Evolutionary conservation across 2,888 invertebrate species (phyloP).

Genomic region (Phengaris alcon): DNA sequence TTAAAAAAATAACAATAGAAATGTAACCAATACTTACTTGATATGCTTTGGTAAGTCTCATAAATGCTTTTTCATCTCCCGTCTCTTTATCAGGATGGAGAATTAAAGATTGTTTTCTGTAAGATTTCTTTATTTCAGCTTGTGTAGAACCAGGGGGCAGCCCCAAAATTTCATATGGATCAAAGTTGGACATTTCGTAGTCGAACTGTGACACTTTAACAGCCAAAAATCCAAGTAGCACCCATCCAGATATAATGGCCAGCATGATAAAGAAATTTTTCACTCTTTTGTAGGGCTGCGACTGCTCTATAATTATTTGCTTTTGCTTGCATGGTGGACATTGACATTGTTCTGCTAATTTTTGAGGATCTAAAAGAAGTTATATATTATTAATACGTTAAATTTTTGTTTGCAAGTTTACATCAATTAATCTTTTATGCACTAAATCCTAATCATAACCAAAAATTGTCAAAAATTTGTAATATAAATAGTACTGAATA

Average conservation of each 20-base stretch:
- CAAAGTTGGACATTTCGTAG: conserved; percentile 98
- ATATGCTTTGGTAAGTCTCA: conserved; percentile 96
- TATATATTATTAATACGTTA: background rate
- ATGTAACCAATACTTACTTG: conserved; percentile 78
- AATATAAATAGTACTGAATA: background rate
- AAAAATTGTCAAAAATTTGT: background rate
- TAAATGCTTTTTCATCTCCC: conserved; percentile 97
- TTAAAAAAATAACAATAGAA: background rate
- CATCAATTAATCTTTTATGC: background rate
- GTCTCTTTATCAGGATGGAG: conserved; percentile 99
- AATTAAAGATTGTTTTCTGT: conserved; percentile 94
- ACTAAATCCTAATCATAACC: conserved; percentile 1
- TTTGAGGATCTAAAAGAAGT: conserved; percentile 84
- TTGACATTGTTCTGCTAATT: conserved; percentile 88
- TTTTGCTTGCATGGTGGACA: conserved; percentile 94
- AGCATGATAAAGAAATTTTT: conserved; percentile 90
- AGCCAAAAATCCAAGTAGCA: conserved; percentile 87
- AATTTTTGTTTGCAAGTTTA: background rate
- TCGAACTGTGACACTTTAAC: conserved; percentile 98
- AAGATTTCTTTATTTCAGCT: conserved; percentile 95
- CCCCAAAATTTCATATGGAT: conserved; percentile 97
- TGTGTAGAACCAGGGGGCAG: conserved; percentile 92
- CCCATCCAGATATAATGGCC: conserved; percentile 90
- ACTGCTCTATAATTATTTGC: conserved; percentile 87
- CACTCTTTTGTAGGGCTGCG: conserved; percentile 92